Base-by-base conservation (phyloP, 2,113 vertebrate genomes). In the Malurus alboscapulatus region DNA sequence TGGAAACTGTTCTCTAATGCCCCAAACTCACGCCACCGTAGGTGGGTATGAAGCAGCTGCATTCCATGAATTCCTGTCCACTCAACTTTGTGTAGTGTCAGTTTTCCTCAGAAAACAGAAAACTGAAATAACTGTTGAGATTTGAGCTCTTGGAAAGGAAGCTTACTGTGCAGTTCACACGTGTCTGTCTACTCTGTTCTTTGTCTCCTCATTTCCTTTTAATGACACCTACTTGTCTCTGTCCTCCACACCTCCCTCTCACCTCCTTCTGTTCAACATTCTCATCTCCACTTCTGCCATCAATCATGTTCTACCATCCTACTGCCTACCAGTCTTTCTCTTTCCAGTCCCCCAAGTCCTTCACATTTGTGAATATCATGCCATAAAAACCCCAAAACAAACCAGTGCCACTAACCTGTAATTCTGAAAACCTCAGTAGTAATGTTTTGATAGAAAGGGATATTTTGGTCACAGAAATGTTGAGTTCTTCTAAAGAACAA, bases 151-250 rank as follows among this genome's bases (percentile, higher is more conserved):
- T 78, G 61, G 69, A 77, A 92, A 58, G 51, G 55, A 80, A 95
- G 21, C 7, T 59, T 90, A 29, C 57, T 61, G 17, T 36, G n/a
- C 48, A 78, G 27, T 63, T 92, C 25, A 74, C 36, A 63, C 0
- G 0, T 0, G 0, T 59, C 59, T 0, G 0, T 59, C 59, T 83
- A 25, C 30, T 55, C 42, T 30, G 7, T 20, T 79, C 75, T 90
- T 88, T 74, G 17, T 81, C 53, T 91, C 51, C 45, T 65, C 40
- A 47, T 80, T 81, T 86, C 40, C 36, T 92, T 92, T 50, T 26
- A 77, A 71, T 26, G 30, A 63, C 4, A 7, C 9, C 14, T 2
- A 2, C 32, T 83, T 84, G 29, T 85, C 32, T 55, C 55, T 90
- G 40, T 77, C 40, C 30, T 86, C 63, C 40, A 75, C 47, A 59